Percentiles rank a stretch among this genome's conserved stretches.
Conservation (phyloP, 2,888 invertebrate species). For the Pecten maximus region DNA sequence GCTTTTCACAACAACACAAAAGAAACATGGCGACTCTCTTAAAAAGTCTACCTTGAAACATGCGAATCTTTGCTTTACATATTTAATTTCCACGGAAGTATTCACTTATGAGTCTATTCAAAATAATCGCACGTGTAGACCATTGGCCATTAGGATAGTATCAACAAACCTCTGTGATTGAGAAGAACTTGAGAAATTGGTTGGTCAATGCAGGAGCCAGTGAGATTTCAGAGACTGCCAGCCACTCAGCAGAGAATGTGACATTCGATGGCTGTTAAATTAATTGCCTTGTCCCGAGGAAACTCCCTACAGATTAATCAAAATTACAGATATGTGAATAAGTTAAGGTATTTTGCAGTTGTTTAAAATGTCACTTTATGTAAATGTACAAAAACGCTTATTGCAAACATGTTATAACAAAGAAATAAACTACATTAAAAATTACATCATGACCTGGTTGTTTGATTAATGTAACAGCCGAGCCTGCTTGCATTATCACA, state of each 20-base stretch:
- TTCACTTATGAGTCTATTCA: constrained; percentile 39
- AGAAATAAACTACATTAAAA: background rate
- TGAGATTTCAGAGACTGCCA: constrained; percentile 77
- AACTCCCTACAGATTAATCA: background rate
- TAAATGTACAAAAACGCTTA: background rate
- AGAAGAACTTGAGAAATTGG: constrained; percentile 77
- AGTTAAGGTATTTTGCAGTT: background rate
- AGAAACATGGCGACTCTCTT: background rate
- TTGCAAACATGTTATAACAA: background rate
- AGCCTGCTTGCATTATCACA: background rate
- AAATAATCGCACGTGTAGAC: constrained; percentile 63
- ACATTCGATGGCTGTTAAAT: constrained; percentile 38
- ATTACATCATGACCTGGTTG: background rate
- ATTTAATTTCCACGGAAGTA: background rate
- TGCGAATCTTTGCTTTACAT: background rate
- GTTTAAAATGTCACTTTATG: background rate
- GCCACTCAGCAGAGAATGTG: constrained; percentile 74
- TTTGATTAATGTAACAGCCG: constrained; percentile 24
- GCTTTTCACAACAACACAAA: background rate
- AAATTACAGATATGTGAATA: background rate
- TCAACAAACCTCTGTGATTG: constrained; percentile 74
- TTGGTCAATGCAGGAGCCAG: constrained; percentile 79
- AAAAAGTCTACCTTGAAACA: background rate
- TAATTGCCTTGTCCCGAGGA: background rate
- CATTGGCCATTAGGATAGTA: constrained; percentile 68